These are phyloP conservation scores for Phylloscopus trochiloides DNA, from an alignment of 2,113 vertebrate genomes.

Conservation along the genomic window DNA sequence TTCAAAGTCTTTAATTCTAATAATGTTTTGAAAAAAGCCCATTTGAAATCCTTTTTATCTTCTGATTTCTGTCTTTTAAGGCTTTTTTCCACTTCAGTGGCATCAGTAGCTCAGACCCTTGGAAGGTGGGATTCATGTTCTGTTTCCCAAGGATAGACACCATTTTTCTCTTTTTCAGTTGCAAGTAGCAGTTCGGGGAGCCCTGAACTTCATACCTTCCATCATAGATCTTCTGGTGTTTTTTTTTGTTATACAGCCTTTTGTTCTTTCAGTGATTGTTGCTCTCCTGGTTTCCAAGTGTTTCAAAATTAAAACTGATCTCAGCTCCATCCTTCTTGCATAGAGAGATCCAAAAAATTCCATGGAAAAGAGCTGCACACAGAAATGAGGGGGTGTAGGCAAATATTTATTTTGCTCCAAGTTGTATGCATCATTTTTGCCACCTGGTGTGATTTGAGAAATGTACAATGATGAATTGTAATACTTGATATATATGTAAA, in stretches of 20 bases:
- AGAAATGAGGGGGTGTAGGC: not conserved
- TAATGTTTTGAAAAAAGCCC: not conserved
- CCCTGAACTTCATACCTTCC: not conserved
- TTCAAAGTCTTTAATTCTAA: not conserved
- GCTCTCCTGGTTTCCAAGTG: not conserved
- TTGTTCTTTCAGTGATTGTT: not conserved
- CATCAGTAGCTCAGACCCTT: not conserved
- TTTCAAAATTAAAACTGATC: not conserved
- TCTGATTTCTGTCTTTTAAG: not conserved
- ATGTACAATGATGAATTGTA: not conserved
- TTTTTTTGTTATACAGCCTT: not conserved
- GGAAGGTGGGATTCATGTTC: not conserved
- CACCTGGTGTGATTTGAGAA: not conserved
- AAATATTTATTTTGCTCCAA: not conserved
- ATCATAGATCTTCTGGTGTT: not conserved
- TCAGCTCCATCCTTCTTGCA: not conserved
- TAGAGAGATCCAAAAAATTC: not conserved
- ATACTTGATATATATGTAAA: not conserved
- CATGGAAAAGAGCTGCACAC: not conserved
- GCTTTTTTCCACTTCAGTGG: not conserved
- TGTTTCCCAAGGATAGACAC: not conserved
- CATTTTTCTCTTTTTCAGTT: not conserved
- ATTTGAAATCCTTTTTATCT: not conserved
- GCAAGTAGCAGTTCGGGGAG: not conserved
- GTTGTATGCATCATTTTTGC: rapidly evolving